Evolutionary conservation across 2,888 invertebrate species (phyloP), one percentile per base, ranked within the genome.

Genomic region (Polymixis flavicincta): DNA sequence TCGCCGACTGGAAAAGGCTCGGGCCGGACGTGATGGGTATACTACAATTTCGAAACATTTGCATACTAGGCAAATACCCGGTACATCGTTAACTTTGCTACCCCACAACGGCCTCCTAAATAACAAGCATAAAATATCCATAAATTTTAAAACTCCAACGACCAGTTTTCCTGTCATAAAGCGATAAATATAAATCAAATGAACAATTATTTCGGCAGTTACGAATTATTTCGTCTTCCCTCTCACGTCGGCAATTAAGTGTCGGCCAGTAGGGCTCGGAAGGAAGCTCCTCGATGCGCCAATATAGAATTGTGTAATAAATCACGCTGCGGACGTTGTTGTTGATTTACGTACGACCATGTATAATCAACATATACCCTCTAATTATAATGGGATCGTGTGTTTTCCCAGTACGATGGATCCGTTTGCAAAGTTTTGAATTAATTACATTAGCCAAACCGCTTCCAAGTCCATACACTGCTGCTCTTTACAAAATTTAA

Each of bases 161-260:
- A 86, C 89, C 87, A 88, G 88, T 91, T 92, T 89, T 89, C 91
- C 90, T 89, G 91, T 91, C 90, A 89, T 92, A 90, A 91, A 93
- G 80, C 91, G 89, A 90, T 92, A 90, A 91, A 92, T 90, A 91
- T 93, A 93, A 93, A 93, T 93, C 92, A 93, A 89, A 75, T 77
- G 87, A 89, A 89, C 90, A 90, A 92, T 93, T 90, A 93, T 91
- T 90, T 90, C 85, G 89, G 88, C 89, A 88, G 90, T 89, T 88
- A 86, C 87, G 89, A 92, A 93, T 93, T 92, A 93, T 92, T 92
- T 92, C 89, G 90, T 92, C 91, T 93, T 92, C 90, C 88, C 87
- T 90, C 88, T 89, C 89, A 90, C 89, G 89, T 90, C 84, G 87
- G 90, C 92, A 93, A 93, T 93, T 93, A 93, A 90, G 90, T 90